A percentile compares a stretch with the other conserved stretches of the same genome.
These are phyloP conservation scores for Novumbra hubbsi DNA, from an alignment of 2,797 vertebrate genomes.

Conservation along the genomic window DNA sequence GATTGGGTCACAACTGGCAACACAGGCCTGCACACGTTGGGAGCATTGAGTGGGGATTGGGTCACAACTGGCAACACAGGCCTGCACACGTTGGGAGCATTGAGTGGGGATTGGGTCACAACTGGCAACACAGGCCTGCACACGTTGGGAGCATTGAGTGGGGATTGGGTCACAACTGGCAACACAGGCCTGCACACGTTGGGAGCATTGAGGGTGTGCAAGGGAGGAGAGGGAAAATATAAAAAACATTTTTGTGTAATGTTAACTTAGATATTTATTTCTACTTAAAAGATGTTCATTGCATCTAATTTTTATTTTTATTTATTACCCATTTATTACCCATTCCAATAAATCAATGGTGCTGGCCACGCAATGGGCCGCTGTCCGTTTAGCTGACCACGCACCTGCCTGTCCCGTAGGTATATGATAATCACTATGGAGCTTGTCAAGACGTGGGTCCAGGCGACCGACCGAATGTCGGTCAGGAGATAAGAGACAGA, in stretches of 20 bases:
- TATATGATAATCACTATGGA: neutral
- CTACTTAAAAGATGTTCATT: too few relatives aligned
- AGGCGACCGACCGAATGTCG: neutral
- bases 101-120: conserved; percentile 42
- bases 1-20: conserved; percentile 47
- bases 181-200: conserved; percentile 34
- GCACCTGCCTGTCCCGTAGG: neutral
- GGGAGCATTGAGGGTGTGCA: conserved; percentile 17
- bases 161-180: conserved; percentile 45
- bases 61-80: too few relatives aligned
- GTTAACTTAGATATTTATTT: too few relatives aligned
- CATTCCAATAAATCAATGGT: neutral
- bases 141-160: conserved; percentile 25
- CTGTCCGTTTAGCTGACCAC: neutral
- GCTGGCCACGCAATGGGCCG: neutral
- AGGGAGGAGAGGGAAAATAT: conserved; percentile 19
- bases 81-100: too few relatives aligned
- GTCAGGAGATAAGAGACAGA: neutral
- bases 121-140: conserved; percentile 42
- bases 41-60: too few relatives aligned
- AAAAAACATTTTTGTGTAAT: too few relatives aligned
- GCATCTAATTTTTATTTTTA: too few relatives aligned
- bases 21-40: conserved; percentile 34
- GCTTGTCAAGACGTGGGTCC: neutral
- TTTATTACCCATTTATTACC: too few relatives aligned